Evolutionary conservation across 2,888 invertebrate genomes (phyloP), one percentile per base, ranked within the genome.

Genomic region (Ctena decussata): DNA sequence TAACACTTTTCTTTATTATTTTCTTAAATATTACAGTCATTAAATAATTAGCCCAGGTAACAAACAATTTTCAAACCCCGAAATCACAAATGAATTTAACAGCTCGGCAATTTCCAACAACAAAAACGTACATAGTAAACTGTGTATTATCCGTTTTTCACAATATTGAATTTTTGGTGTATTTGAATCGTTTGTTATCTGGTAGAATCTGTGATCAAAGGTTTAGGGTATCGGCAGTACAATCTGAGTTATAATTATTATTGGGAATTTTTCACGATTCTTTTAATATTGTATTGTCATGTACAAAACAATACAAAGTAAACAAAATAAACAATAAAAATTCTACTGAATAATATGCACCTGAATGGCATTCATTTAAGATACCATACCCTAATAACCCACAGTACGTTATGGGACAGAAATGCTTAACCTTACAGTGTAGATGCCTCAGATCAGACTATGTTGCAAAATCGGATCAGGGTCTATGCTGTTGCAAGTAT

Each of bases 231-330:
- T 65, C 65, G 18, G 65, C 15, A 1, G 11, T 35, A 35, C 32
- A 27, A 65, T 65, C 65, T 35, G 21, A n/a, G 15, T 35, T 30
- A 65, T 53, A n/a, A n/a, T n/a, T 8, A 35, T 65, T 65, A 65
- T 65, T 65, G 65, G 35, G 65, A 32, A 35, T 65, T 65, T 65
- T 65, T 65, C 65, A 24, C 65, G 35, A 65, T 65, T 65, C 65
- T 65, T 65, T 65, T 60, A 30, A 65, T 32, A 12, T 15, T 1
- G 35, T 8, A 65, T 35, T 65, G 65, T 65, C 12, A 21, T 35
- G 24, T 35, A 65, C 18, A 18, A 35, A 65, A 65, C 35, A 65
- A 65, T 35, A 5, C 8, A 21, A 30, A 12, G 35, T 65, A 65
- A 65, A 65, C 65, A 65, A 65, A 24, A 35, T 18, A 53, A 53